phyloP scores from a whole-genome alignment of 92 coral and sea anemone species.

The Chrysogorgia sp. region DNA sequence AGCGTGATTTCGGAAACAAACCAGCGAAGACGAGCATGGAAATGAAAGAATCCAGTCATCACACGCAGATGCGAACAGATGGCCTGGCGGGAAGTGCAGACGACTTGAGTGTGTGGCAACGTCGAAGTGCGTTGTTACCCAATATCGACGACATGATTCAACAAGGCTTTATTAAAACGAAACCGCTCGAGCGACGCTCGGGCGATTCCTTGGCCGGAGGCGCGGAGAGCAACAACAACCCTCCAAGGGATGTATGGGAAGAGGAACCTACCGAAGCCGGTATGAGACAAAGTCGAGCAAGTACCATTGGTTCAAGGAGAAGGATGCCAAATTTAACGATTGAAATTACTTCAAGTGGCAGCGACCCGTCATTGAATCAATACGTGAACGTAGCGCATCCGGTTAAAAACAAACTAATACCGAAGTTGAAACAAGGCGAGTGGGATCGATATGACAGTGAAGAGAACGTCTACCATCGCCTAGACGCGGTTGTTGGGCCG shows the following conservation, averaged over 20 bases:
- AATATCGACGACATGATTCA: constrained; percentile 35
- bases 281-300: constrained; percentile 26
- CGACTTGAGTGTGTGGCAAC: constrained; percentile 30
- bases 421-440: constrained; percentile 32
- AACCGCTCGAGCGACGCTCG: constrained; percentile 23
- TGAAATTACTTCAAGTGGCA: constrained; percentile 38
- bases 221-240: constrained; percentile 11
- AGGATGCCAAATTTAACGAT: constrained; percentile 38
- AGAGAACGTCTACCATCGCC: constrained; percentile 39
- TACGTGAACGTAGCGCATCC: constrained; percentile 20
- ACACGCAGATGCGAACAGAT: not conserved
- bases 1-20: constrained; percentile 1
- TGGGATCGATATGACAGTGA: constrained; percentile 44
- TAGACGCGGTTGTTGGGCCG: constrained; percentile 31
- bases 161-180: constrained; percentile 39
- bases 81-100: not conserved
- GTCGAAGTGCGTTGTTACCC: constrained; percentile 30
- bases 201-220: constrained; percentile 8
- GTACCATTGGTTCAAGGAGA: constrained; percentile 13
- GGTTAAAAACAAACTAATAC: constrained; percentile 10
- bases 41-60: constrained; percentile 1
- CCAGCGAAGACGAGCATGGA: not conserved
- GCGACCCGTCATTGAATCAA: constrained; percentile 38
- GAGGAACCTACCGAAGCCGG: constrained; percentile 5
- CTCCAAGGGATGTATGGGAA: not conserved